phyloP scores from a whole-genome alignment of 2,113 vertebrate genomes.

The Alosa alosa region DNA sequence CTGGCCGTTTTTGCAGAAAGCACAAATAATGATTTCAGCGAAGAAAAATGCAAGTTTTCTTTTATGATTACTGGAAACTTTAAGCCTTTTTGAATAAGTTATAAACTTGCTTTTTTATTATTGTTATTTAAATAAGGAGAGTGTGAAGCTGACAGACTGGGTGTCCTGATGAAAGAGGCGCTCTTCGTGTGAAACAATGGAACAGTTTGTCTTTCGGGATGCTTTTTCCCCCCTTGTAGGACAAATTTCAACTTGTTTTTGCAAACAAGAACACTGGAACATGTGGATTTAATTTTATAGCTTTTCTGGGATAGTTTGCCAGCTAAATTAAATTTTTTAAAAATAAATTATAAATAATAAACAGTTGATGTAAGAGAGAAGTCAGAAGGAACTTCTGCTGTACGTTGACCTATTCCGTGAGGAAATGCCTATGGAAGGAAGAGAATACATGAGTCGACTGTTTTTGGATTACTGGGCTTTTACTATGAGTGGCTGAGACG shows the following conservation, averaged over 20 bases:
- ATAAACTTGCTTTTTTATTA: slow-evolving; percentile 57
- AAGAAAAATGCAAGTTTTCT: slow-evolving; percentile 67
- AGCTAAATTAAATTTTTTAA: slow-evolving; percentile 46
- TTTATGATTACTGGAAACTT: slow-evolving; percentile 63
- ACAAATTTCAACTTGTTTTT: slow-evolving; percentile 54
- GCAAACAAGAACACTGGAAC: slow-evolving; percentile 66
- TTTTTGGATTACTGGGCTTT: background rate
- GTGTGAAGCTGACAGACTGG: slow-evolving; percentile 52
- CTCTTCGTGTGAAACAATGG: slow-evolving; percentile 51
- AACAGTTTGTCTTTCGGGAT: slow-evolving; percentile 35
- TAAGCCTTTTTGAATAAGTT: slow-evolving; percentile 72
- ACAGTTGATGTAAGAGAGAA: slow-evolving; percentile 24
- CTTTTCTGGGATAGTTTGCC: slow-evolving; percentile 38
- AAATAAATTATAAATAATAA: slow-evolving; percentile 43
- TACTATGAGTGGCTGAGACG: slow-evolving; percentile 1
- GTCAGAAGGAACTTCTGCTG: slow-evolving; percentile 1
- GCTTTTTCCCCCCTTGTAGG: slow-evolving; percentile 44
- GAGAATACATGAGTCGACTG: slow-evolving; percentile 20
- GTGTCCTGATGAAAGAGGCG: slow-evolving; percentile 50
- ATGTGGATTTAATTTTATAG: slow-evolving; percentile 41
- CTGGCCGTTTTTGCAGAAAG: slow-evolving; percentile 62
- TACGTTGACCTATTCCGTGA: slow-evolving; percentile 26
- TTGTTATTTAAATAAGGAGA: slow-evolving; percentile 59
- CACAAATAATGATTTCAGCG: slow-evolving; percentile 70
- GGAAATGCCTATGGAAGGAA: slow-evolving; percentile 34